Conservation (phyloP, 2,113 vertebrate genomes). For the Chloropsis cyanopogon region DNA sequence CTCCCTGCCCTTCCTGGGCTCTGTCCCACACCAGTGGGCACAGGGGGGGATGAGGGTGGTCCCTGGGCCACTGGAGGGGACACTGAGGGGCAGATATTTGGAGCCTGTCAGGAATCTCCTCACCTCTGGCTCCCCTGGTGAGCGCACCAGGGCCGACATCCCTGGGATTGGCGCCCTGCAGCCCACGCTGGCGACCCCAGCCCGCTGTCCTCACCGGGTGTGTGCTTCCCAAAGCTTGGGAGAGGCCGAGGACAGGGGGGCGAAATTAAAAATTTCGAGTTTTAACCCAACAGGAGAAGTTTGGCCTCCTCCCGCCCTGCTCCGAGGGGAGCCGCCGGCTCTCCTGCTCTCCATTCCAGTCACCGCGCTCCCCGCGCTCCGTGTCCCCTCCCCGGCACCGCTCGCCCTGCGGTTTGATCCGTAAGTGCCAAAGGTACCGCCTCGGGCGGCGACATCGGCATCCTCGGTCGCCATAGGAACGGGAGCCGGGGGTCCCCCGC, state of each 20-base stretch:
- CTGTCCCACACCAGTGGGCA: accelerated
- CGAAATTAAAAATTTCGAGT: not conserved
- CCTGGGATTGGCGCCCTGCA: accelerated
- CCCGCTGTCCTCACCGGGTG: accelerated
- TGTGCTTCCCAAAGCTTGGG: not conserved
- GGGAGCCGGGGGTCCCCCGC: not conserved
- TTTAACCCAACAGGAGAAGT: not conserved
- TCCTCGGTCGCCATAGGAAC: conserved; percentile 71
- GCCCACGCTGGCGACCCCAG: accelerated
- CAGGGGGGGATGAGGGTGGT: not conserved
- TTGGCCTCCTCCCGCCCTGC: not conserved
- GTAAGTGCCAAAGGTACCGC: conserved; percentile 55
- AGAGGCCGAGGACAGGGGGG: not conserved
- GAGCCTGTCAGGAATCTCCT: not conserved
- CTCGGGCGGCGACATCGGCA: conserved; percentile 50
- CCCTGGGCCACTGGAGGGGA: not conserved
- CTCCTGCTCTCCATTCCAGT: conserved; percentile 28
- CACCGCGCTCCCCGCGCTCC: not conserved
- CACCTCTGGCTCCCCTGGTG: not conserved
- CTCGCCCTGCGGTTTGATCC: conserved; percentile 58
- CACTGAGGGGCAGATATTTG: not conserved
- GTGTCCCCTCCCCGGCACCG: conserved; percentile 27
- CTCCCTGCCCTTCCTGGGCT: not conserved
- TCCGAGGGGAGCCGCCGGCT: not conserved
- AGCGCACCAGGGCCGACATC: accelerated